phyloP scores from a whole-genome alignment of 1,140 invertebrate species.

The Lithobius niger region DNA sequence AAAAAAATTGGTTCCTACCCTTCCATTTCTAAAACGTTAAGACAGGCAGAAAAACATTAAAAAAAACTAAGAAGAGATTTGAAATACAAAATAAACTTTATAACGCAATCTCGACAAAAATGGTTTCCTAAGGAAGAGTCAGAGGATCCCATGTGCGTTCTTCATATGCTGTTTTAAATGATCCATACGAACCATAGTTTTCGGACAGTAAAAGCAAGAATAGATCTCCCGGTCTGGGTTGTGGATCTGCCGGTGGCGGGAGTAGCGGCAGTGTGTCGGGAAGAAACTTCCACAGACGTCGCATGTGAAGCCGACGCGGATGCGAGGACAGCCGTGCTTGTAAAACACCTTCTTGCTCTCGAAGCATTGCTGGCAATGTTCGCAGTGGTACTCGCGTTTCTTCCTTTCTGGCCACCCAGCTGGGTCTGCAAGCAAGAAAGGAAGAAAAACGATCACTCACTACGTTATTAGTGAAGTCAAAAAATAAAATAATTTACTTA shows the following conservation, averaged over 20 bases:
- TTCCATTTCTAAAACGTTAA: too few species aligned
- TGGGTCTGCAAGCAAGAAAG: constrained; percentile 13
- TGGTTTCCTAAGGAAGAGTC: too few species aligned
- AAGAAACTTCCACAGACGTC: constrained; percentile 10
- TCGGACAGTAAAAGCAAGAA: constrained; percentile 7
- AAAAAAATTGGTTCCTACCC: too few species aligned
- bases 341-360: constrained; percentile 12
- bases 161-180: constrained; percentile 7
- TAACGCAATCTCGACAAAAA: too few species aligned
- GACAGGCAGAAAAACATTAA: too few species aligned
- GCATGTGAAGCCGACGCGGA: constrained; percentile 10
- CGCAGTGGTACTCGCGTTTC: constrained; percentile 12
- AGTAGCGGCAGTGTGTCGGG: constrained; percentile 10
- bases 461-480: too few species aligned
- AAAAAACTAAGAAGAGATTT: too few species aligned
- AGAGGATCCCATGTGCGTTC: constrained; percentile 5
- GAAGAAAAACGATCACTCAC: constrained; percentile 8
- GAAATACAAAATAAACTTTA: too few species aligned
- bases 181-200: constrained; percentile 11
- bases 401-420: constrained; percentile 11
- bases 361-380: constrained; percentile 9
- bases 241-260: constrained; percentile 9
- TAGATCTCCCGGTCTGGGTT: constrained; percentile 10
- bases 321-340: constrained; percentile 9
- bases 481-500: too few species aligned